phyloP scores from a whole-genome alignment of 2,113 vertebrate species.

The Semnopithecus entellus region DNA sequence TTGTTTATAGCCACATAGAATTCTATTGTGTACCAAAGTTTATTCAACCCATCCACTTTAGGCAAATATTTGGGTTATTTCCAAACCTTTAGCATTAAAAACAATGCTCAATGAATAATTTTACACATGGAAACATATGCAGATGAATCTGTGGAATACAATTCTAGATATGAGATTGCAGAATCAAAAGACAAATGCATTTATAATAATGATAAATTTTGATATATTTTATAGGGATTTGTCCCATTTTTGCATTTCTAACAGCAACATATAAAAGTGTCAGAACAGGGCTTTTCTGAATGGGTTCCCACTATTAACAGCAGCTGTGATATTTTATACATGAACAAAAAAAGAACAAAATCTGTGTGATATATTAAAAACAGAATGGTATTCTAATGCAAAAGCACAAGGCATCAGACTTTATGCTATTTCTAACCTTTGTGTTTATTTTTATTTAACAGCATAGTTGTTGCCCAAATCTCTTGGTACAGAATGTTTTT shows the following conservation, averaged over 20 bases:
- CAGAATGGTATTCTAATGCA: constrained; percentile 31
- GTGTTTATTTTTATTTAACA: constrained; percentile 80
- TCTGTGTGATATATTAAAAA: constrained; percentile 19
- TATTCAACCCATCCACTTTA: not conserved
- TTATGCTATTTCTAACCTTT: constrained; percentile 46
- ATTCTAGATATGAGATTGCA: not conserved
- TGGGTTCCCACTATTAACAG: constrained; percentile 13
- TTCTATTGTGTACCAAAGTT: not conserved
- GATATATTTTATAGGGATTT: not conserved
- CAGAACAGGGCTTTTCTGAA: constrained; percentile 38
- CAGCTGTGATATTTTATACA: not conserved
- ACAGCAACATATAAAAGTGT: not conserved
- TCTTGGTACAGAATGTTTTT: constrained; percentile 95
- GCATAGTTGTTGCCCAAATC: constrained; percentile 96
- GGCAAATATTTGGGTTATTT: not conserved
- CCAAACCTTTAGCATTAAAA: constrained; percentile 16
- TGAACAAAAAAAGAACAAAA: not conserved
- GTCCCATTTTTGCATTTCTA: constrained; percentile 34
- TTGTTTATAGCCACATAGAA: not conserved
- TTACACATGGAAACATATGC: not conserved
- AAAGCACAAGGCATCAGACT: not conserved
- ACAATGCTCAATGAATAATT: not conserved
- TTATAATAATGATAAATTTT: constrained; percentile 34
- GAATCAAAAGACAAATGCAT: constrained; percentile 42
- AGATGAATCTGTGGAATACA: constrained; percentile 13